Percentiles rank a stretch among this genome's conserved stretches.
Evolutionary conservation across 2,888 invertebrate species (phyloP).

Genomic region (Plemyria rubiginata): DNA sequence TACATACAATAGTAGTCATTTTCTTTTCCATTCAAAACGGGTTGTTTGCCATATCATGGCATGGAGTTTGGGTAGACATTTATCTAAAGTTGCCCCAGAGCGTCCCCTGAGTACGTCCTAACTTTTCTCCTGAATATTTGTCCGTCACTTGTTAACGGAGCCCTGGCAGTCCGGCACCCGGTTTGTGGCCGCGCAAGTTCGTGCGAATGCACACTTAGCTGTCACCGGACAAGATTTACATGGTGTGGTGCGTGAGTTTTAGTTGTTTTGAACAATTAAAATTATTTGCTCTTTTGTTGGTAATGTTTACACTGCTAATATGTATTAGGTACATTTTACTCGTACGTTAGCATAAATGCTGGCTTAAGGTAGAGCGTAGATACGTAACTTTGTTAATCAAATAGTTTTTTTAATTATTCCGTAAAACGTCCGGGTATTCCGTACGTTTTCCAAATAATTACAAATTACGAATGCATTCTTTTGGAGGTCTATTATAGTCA

Average conservation of each 20-base stretch:
- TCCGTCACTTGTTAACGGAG: constrained; percentile 72
- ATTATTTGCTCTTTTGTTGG: constrained; percentile 34
- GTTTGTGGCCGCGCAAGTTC: constrained; percentile 71
- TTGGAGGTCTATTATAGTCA: too few species aligned
- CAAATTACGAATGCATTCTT: too few species aligned
- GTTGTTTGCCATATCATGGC: too few species aligned
- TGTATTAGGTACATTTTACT: constrained; percentile 11
- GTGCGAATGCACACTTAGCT: constrained; percentile 66
- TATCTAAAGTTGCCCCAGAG: constrained; percentile 16
- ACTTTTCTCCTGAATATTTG: constrained; percentile 83
- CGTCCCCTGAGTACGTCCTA: constrained; percentile 41
- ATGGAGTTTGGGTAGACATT: neutral
- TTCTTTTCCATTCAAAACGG: too few species aligned
- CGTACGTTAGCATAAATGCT: neutral
- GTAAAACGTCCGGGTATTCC: too few species aligned
- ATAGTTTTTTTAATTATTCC: too few species aligned
- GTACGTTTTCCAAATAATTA: too few species aligned
- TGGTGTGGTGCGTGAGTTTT: constrained; percentile 43
- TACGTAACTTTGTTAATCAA: too few species aligned
- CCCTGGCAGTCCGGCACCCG: constrained; percentile 57
- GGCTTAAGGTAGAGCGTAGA: neutral
- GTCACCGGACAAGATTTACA: constrained; percentile 70
- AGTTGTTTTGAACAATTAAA: constrained; percentile 41
- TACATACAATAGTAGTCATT: too few species aligned
- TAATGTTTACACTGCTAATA: constrained; percentile 24